Conservation (phyloP, 2,113 vertebrate species). For the Macrotis lagotis region DNA sequence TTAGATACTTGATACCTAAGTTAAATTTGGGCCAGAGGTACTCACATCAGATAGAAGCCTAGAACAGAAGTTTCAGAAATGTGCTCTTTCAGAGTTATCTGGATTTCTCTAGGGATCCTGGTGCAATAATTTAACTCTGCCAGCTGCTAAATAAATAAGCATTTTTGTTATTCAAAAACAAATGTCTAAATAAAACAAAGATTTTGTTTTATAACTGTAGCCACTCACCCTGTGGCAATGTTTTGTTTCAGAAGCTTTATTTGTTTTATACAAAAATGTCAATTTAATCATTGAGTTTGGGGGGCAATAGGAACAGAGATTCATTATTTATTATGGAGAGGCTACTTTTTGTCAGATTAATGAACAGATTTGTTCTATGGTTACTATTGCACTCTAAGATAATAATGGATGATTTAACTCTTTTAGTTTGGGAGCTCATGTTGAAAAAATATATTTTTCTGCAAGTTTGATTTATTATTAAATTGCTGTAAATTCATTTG, state of each 20-base stretch:
- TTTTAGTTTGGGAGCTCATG: no score
- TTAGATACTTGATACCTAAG: no score
- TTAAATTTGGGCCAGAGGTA: background rate
- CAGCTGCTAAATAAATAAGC: constrained; percentile 57
- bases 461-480: no score
- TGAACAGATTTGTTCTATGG: constrained; percentile 44
- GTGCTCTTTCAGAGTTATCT: background rate
- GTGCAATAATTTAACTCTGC: constrained; percentile 42
- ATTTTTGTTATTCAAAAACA: constrained; percentile 60
- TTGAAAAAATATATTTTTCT: no score
- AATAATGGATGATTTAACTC: constrained; percentile 42
- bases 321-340: constrained; percentile 55
- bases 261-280: constrained; percentile 57
- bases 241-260: constrained; percentile 55
- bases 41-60: background rate
- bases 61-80: background rate
- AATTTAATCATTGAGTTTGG: constrained; percentile 62
- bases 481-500: no score
- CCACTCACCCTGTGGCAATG: constrained; percentile 35
- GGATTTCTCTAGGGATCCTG: background rate
- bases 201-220: constrained; percentile 13
- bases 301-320: constrained; percentile 41
- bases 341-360: constrained; percentile 52
- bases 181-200: constrained; percentile 31
- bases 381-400: constrained; percentile 61